Percentiles rank a stretch among this genome's conserved stretches.
These are phyloP conservation scores for Penaeus japonicus DNA, from an alignment of 1,140 invertebrate genomes.

Conservation along the genomic window DNA sequence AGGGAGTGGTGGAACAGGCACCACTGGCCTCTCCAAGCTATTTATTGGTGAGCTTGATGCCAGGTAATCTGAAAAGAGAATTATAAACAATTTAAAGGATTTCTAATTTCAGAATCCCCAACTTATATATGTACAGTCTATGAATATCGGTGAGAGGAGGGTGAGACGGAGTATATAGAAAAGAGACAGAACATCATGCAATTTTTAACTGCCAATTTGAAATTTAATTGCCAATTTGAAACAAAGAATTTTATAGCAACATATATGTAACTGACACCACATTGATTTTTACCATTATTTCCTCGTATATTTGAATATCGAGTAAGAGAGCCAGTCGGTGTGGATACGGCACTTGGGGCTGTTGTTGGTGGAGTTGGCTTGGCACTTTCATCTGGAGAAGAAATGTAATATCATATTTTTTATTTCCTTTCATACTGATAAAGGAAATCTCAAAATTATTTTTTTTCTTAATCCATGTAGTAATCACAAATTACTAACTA, in stretches of 20 bases:
- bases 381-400: conserved; percentile 41
- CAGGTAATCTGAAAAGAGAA: conserved; percentile 25
- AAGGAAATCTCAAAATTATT: too few species aligned
- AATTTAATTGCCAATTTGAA: too few species aligned
- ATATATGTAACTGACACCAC: too few species aligned
- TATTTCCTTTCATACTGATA: not conserved
- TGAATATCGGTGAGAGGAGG: too few species aligned
- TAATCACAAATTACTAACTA: not conserved
- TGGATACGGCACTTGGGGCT: conserved; percentile 31
- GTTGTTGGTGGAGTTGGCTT: conserved; percentile 33
- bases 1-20: conserved; percentile 21
- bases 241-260: too few species aligned
- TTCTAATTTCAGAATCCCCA: too few species aligned
- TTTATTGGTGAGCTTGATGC: conserved; percentile 34
- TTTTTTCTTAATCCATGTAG: too few species aligned
- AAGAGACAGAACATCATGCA: too few species aligned
- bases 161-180: too few species aligned
- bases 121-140: too few species aligned
- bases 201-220: too few species aligned
- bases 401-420: not conserved
- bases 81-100: not conserved
- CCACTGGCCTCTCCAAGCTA: conserved; percentile 2
- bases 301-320: conserved; percentile 4
- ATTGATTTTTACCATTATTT: conserved; percentile 9
- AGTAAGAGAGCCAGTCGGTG: conserved; percentile 26